These are phyloP conservation scores for Hoplodrina ambigua DNA, from an alignment of 2,888 invertebrate genomes.

Conservation along the genomic window DNA sequence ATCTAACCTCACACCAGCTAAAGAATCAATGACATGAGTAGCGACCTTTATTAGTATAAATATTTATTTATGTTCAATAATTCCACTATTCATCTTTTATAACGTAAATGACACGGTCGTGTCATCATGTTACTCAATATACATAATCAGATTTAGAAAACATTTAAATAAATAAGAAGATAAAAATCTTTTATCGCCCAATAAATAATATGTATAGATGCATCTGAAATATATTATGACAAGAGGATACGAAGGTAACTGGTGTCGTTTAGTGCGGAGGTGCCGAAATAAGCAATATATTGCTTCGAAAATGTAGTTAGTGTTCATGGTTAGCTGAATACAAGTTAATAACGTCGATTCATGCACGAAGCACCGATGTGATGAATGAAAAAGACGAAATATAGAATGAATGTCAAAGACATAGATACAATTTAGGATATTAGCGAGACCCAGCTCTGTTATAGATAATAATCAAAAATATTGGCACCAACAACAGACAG, in stretches of 20 bases:
- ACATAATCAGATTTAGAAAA: constrained; percentile 21
- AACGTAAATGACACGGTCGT: constrained; percentile 19
- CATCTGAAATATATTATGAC: constrained; percentile 30
- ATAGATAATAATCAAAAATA: constrained; percentile 57
- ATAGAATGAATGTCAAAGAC: constrained; percentile 54
- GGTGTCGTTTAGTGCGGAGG: constrained; percentile 44
- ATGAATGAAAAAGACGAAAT: constrained; percentile 55
- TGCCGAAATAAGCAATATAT: constrained; percentile 59
- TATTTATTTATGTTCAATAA: constrained; percentile 31
- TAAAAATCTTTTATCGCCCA: constrained; percentile 17
- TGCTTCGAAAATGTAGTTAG: constrained; percentile 56
- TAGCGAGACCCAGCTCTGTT: constrained; percentile 57
- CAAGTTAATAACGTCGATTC: constrained; percentile 57
- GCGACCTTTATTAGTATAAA: constrained; percentile 29
- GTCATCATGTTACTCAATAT: constrained; percentile 14
- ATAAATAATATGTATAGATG: constrained; percentile 26
- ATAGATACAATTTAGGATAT: constrained; percentile 46
- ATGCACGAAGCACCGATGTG: constrained; percentile 70
- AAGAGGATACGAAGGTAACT: constrained; percentile 25
- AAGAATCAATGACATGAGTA: constrained; percentile 23
- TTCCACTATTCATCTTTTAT: constrained; percentile 19
- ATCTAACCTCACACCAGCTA: constrained; percentile 16
- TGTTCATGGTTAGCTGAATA: constrained; percentile 53
- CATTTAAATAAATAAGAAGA: constrained; percentile 24
- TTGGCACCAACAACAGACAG: constrained; percentile 66